Evolutionary conservation across 2,113 vertebrate genomes (phyloP).

Genomic region (Boulengeromyrus knoepffleri): DNA sequence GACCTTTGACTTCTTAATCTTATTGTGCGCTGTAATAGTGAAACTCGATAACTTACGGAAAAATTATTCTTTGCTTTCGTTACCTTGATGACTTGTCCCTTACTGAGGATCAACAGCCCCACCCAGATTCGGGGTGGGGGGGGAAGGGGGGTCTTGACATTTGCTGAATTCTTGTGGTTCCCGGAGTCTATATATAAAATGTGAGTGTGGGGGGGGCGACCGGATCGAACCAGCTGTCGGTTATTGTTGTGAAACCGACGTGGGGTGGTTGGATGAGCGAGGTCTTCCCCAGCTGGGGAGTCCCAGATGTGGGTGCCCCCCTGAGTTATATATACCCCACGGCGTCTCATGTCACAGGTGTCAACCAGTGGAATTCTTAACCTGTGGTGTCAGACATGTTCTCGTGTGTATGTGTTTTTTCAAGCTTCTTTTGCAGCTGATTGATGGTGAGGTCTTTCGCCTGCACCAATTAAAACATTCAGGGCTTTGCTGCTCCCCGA

Average conservation of each 20-base stretch:
- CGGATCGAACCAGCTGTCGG: not conserved
- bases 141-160: not conserved
- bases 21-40: not conserved
- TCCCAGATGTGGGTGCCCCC: constrained; percentile 11
- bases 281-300: constrained; percentile 25
- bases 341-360: not conserved
- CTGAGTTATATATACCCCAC: constrained; percentile 13
- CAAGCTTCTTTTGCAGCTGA: not conserved
- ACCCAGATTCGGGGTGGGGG: not conserved
- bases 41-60: not conserved
- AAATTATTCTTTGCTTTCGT: not conserved
- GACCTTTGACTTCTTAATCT: not conserved
- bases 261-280: not conserved
- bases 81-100: not conserved
- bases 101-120: not conserved
- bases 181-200: not conserved
- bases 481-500: not conserved
- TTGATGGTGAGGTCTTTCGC: not conserved
- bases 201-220: not conserved
- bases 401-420: not conserved
- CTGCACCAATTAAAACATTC: not conserved
- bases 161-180: constrained; percentile 5
- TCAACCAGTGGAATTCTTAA: not conserved
- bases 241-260: not conserved
- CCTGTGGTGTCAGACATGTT: not conserved